Conservation (phyloP, 2,888 invertebrate species). For the Meiosimyza platycephala region DNA sequence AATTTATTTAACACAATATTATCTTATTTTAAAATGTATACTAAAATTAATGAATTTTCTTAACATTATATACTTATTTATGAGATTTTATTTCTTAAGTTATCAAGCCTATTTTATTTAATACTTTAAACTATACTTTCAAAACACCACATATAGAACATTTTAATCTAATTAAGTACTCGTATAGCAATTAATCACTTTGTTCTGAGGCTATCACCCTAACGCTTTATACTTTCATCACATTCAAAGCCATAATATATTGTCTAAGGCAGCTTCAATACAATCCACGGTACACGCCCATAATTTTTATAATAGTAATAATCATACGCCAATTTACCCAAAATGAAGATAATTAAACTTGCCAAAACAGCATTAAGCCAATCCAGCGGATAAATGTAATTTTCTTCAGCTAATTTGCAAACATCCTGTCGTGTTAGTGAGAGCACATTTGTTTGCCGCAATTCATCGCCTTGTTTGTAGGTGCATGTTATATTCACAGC, state of each 20-base stretch:
- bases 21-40: too few species aligned
- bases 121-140: too few species aligned
- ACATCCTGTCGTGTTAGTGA: constrained; percentile 77
- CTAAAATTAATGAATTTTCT: too few species aligned
- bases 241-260: not conserved
- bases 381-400: constrained; percentile 77
- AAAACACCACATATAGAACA: too few species aligned
- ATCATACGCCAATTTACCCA: constrained; percentile 82
- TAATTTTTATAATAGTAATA: constrained; percentile 84
- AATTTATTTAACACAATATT: too few species aligned
- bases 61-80: too few species aligned
- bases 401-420: constrained; percentile 71
- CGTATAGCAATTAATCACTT: too few species aligned
- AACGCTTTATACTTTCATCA: not conserved
- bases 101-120: too few species aligned
- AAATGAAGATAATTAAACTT: constrained; percentile 75
- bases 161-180: too few species aligned
- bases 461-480: constrained; percentile 68
- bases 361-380: constrained; percentile 78
- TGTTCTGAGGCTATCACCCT: too few species aligned
- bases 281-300: constrained; percentile 86
- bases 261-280: constrained; percentile 78
- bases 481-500: constrained; percentile 78
- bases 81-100: too few species aligned
- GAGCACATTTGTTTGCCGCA: constrained; percentile 72